Evolutionary conservation across 2,113 vertebrate genomes (phyloP).

Genomic region (Coptodon rendalli): DNA sequence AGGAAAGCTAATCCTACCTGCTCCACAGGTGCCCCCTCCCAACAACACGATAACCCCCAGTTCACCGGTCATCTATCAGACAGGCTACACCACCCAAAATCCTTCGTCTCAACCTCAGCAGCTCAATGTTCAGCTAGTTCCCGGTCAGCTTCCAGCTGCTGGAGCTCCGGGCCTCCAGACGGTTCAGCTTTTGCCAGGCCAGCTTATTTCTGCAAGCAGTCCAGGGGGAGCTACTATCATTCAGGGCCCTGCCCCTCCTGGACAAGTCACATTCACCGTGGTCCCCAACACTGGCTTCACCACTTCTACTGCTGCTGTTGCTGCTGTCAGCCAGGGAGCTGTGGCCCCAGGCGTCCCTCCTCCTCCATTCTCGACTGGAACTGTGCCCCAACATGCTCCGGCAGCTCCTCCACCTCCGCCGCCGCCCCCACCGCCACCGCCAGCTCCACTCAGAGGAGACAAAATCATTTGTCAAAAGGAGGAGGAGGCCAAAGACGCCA

Average conservation of each 20-base stretch:
- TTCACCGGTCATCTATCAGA: slow-evolving; percentile 94
- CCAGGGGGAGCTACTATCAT: slow-evolving; percentile 88
- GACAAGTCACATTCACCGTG: slow-evolving; percentile 97
- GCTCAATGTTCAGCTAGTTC: slow-evolving; percentile 93
- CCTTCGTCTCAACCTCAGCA: slow-evolving; percentile 80
- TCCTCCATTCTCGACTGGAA: slow-evolving; percentile 73
- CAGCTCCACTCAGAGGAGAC: slow-evolving; percentile 92
- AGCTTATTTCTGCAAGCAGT: slow-evolving; percentile 86
- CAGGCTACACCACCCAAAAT: slow-evolving; percentile 81
- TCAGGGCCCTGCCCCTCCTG: slow-evolving; percentile 84
- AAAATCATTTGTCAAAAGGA: slow-evolving; percentile 99
- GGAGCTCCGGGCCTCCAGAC: slow-evolving; percentile 81
- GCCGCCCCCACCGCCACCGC: slow-evolving; percentile 35
- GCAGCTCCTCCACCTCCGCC: slow-evolving; percentile 61
- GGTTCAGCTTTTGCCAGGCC: slow-evolving; percentile 91
- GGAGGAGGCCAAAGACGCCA: slow-evolving; percentile 98
- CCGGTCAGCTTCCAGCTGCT: slow-evolving; percentile 80
- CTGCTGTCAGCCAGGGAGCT: slow-evolving; percentile 87
- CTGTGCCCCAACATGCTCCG: slow-evolving; percentile 60
- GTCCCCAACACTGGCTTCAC: slow-evolving; percentile 97
- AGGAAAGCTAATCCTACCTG: slow-evolving; percentile 96
- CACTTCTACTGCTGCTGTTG: slow-evolving; percentile 79
- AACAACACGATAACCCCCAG: slow-evolving; percentile 82
- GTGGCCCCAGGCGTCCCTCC: slow-evolving; percentile 78
- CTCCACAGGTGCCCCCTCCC: slow-evolving; percentile 93